Conservation (phyloP, 2,888 invertebrate genomes). For the Platycheirus albimanus region DNA sequence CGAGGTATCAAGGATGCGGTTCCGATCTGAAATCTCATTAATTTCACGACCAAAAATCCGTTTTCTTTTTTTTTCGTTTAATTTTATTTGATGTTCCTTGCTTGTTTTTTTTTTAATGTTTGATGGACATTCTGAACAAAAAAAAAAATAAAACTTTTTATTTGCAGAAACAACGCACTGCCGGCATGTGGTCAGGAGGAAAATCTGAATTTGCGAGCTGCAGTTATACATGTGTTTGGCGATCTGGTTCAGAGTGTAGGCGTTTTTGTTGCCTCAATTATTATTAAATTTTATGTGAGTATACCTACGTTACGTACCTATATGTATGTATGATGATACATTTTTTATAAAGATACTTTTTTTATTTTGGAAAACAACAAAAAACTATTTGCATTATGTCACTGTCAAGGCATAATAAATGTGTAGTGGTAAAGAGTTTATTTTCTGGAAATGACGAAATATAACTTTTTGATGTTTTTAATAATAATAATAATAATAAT, state of each 20-base stretch:
- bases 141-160: conserved; percentile 1
- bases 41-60: conserved; percentile 63
- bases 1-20: conserved; percentile 69
- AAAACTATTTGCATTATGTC: background rate
- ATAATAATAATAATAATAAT: too few relatives aligned
- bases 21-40: conserved; percentile 69
- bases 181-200: conserved; percentile 76
- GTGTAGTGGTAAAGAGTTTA: background rate
- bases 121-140: conserved; percentile 40
- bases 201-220: conserved; percentile 92
- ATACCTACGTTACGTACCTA: too few relatives aligned
- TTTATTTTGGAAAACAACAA: too few relatives aligned
- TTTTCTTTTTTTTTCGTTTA: conserved; percentile 17
- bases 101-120: conserved; percentile 1
- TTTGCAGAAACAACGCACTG: conserved; percentile 63
- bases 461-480: too few relatives aligned
- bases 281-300: conserved; percentile 91
- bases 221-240: conserved; percentile 94
- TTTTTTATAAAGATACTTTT: too few relatives aligned
- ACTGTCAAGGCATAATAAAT: background rate
- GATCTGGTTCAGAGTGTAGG: conserved; percentile 95
- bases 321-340: too few relatives aligned
- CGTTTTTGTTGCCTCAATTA: conserved; percentile 91
- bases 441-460: too few relatives aligned
- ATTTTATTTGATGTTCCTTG: conserved; percentile 26